Evolutionary conservation across 2,797 vertebrate species (phyloP).

Genomic region (Sebastes melanostomus): DNA sequence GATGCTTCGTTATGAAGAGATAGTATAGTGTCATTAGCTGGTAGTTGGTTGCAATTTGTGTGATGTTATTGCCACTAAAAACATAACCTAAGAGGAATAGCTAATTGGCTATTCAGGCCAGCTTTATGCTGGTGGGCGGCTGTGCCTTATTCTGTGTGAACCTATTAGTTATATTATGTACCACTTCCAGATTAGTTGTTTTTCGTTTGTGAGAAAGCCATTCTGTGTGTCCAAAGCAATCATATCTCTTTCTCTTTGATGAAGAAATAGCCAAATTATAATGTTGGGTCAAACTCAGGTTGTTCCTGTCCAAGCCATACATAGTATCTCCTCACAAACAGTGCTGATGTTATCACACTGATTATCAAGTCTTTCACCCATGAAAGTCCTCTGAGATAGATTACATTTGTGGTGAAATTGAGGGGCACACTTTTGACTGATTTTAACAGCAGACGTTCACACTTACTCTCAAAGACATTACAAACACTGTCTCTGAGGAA

Average conservation of each 20-base stretch:
- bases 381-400: background rate
- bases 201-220: background rate
- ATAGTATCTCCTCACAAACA: background rate
- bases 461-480: background rate
- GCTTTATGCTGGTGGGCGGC: background rate
- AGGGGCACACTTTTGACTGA: background rate
- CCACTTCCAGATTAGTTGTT: background rate
- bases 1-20: background rate
- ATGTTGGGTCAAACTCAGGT: background rate
- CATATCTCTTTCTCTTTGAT: background rate
- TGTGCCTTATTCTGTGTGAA: background rate
- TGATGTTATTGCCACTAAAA: background rate
- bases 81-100: background rate
- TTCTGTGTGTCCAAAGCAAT: background rate
- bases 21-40: background rate
- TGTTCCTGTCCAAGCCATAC: background rate
- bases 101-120: background rate
- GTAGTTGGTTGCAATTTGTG: background rate
- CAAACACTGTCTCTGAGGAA: background rate
- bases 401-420: background rate
- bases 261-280: background rate
- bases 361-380: background rate
- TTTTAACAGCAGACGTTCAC: conserved; percentile 5
- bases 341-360: background rate
- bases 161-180: background rate